These are phyloP conservation scores for Notamacropus eugenii DNA, from an alignment of 2,797 vertebrate genomes.

Conservation along the genomic window DNA sequence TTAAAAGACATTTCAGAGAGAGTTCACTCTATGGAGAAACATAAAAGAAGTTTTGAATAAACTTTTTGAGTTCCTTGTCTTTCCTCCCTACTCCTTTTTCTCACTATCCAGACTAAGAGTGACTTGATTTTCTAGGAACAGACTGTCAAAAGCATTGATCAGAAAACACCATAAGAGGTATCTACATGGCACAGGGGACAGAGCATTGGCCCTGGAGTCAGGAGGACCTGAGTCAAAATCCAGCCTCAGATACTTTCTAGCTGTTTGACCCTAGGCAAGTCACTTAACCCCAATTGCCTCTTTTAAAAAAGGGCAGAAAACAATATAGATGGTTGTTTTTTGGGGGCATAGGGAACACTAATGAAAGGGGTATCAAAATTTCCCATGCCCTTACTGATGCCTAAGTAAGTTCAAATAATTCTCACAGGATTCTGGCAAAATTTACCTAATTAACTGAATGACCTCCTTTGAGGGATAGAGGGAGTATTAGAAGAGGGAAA, in stretches of 20 bases:
- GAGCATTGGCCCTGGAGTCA: not conserved
- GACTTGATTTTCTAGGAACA: slow-evolving; percentile 1
- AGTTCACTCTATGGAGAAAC: slow-evolving; percentile 55
- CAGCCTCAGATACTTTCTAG: not conserved
- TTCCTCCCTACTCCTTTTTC: slow-evolving; percentile 26
- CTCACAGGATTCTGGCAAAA: too few relatives aligned
- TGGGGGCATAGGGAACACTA: not conserved
- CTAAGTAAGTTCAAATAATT: not conserved
- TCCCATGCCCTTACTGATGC: not conserved
- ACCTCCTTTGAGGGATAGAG: not conserved
- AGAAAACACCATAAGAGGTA: not conserved
- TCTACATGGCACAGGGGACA: not conserved
- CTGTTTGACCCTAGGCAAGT: not conserved
- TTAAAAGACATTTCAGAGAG: slow-evolving; percentile 68
- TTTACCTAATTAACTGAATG: not conserved
- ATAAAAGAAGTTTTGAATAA: slow-evolving; percentile 61
- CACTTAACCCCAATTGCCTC: too few relatives aligned
- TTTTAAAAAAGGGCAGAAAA: not conserved
- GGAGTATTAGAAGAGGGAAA: not conserved
- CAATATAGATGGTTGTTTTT: not conserved
- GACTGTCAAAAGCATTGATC: not conserved
- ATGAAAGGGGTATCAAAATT: not conserved
- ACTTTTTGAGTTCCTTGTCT: slow-evolving; percentile 3
- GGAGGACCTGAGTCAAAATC: not conserved
- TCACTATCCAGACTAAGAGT: not conserved